Percentiles rank a stretch among this genome's conserved stretches.
These are phyloP conservation scores for Aphis gossypii DNA, from an alignment of 1,140 invertebrate genomes.

Conservation along the genomic window DNA sequence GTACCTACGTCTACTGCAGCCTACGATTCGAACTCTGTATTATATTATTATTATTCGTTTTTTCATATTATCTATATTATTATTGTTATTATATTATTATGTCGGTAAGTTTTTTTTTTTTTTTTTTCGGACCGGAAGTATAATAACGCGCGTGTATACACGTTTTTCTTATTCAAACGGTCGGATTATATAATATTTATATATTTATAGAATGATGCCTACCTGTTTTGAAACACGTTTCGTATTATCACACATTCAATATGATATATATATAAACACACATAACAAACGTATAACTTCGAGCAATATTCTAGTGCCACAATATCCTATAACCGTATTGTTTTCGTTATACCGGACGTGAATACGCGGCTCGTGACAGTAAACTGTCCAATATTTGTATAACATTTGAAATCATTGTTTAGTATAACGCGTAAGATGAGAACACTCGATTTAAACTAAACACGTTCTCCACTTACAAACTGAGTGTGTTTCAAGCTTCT, in stretches of 20 bases:
- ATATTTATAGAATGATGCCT: neutral
- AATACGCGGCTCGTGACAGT: too few species aligned
- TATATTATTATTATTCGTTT: neutral
- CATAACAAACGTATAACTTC: neutral
- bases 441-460: neutral
- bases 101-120: neutral
- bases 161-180: neutral
- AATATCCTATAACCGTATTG: neutral
- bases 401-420: slow-evolving; percentile 1
- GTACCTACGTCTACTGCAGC: too few species aligned
- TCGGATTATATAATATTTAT: neutral
- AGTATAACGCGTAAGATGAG: neutral
- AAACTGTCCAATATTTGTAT: neutral
- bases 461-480: neutral
- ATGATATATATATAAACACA: neutral
- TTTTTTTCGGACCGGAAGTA: neutral
- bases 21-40: neutral
- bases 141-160: neutral
- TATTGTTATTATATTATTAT: neutral
- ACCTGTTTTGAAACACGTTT: slow-evolving; percentile 1
- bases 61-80: neutral
- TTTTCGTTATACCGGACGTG: neutral
- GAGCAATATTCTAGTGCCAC: neutral
- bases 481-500: neutral
- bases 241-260: neutral